Percentiles rank a stretch among this genome's conserved stretches.
These are phyloP conservation scores for Taurulus bubalis DNA, from an alignment of 2,113 vertebrate genomes.

Conservation along the genomic window DNA sequence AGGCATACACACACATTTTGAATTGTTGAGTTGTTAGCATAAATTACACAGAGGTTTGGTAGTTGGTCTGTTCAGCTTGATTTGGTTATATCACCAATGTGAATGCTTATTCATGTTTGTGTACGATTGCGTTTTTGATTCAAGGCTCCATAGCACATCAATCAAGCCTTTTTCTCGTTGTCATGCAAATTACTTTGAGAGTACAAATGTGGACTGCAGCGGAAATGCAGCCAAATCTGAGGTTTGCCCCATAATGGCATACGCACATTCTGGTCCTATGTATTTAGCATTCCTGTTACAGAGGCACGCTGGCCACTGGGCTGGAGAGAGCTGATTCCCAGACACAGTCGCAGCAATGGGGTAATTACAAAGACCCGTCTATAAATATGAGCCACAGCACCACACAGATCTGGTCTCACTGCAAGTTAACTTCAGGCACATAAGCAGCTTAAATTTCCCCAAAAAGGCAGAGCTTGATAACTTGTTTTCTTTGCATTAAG, in stretches of 20 bases:
- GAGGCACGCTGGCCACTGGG: slow-evolving; percentile 56
- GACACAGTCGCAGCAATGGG: slow-evolving; percentile 55
- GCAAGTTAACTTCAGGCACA: slow-evolving; percentile 31
- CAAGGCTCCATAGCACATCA: background rate
- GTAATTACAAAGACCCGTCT: slow-evolving; percentile 82
- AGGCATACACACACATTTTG: slow-evolving; percentile 8
- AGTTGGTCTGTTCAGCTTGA: background rate
- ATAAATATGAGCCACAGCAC: slow-evolving; percentile 76
- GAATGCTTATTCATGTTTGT: background rate
- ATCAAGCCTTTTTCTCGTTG: slow-evolving; percentile 12
- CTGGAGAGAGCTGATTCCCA: slow-evolving; percentile 61
- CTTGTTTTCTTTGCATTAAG: slow-evolving; percentile 7
- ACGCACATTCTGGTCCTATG: slow-evolving; percentile 65
- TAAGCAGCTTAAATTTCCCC: slow-evolving; percentile 24
- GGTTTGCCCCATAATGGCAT: slow-evolving; percentile 72
- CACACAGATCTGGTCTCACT: slow-evolving; percentile 45
- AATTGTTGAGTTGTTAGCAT: background rate
- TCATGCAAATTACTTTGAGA: slow-evolving; percentile 33
- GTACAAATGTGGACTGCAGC: slow-evolving; percentile 48
- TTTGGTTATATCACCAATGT: background rate
- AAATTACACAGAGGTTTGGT: slow-evolving; percentile 29
- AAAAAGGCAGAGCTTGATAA: slow-evolving; percentile 26
- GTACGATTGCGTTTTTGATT: background rate
- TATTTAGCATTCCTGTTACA: slow-evolving; percentile 79
- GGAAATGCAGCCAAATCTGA: slow-evolving; percentile 62